Evolutionary conservation across 2,797 vertebrate species (phyloP).

Genomic region (Crocodylus rhombifer): DNA sequence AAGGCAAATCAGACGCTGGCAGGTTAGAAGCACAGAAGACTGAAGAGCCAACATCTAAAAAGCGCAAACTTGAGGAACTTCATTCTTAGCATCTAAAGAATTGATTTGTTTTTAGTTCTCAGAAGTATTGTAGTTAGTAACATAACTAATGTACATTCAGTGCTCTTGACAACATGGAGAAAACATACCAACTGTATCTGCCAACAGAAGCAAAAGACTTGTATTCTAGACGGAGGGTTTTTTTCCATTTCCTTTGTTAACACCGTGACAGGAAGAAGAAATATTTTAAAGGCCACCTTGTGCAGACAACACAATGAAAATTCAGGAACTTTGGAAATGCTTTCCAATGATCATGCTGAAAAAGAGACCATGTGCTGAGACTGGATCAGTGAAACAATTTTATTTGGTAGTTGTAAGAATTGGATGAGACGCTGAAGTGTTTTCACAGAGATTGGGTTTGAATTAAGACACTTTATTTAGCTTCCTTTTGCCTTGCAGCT

Average conservation of each 20-base stretch:
- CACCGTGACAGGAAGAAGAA: background rate
- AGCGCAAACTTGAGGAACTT: conserved; percentile 85
- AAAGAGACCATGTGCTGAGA: background rate
- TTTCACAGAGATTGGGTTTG: background rate
- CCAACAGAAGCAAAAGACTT: background rate
- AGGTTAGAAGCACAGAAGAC: conserved; percentile 58
- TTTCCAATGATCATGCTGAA: background rate
- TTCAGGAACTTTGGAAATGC: background rate
- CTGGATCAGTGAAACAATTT: background rate
- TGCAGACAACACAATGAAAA: background rate
- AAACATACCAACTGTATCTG: background rate
- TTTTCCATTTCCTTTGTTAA: background rate
- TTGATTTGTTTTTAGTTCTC: conserved; percentile 41
- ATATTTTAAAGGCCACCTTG: background rate
- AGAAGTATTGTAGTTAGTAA: conserved; percentile 35
- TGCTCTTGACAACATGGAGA: conserved; percentile 35
- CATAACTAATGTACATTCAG: background rate
- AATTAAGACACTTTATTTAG: background rate
- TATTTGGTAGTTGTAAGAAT: background rate
- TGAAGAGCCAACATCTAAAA: conserved; percentile 89
- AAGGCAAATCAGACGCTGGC: conserved; percentile 62
- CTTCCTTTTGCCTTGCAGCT: background rate
- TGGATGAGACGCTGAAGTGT: background rate
- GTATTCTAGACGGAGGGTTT: background rate
- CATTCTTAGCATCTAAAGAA: conserved; percentile 64